phyloP scores from a whole-genome alignment of 1,140 invertebrate genomes.

The Tetragnatha versicolor region DNA sequence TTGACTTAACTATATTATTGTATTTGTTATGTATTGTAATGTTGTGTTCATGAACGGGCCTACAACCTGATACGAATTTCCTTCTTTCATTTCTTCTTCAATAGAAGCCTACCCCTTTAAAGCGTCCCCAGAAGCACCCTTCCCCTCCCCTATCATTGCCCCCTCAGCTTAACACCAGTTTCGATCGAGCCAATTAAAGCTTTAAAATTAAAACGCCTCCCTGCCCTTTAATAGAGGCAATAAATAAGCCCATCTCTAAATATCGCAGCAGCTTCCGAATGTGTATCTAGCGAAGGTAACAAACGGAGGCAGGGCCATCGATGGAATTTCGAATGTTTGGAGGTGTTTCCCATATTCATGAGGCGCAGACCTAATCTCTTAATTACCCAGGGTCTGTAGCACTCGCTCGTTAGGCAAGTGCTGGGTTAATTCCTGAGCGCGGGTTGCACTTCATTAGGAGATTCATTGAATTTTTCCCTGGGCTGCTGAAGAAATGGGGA shows the following conservation, averaged over 20 bases:
- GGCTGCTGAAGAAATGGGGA: slow-evolving; percentile 18
- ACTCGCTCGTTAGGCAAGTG: slow-evolving; percentile 16
- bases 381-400: slow-evolving; percentile 31
- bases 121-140: too few relatives aligned
- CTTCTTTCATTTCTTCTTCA: too few relatives aligned
- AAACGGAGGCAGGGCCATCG: slow-evolving; percentile 17
- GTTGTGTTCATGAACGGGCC: too few relatives aligned
- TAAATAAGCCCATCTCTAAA: slow-evolving; percentile 37
- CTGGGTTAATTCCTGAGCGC: neutral
- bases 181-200: slow-evolving; percentile 11
- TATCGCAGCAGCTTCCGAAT: slow-evolving; percentile 7
- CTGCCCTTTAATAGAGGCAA: slow-evolving; percentile 14
- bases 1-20: too few relatives aligned
- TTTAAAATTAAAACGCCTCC: neutral
- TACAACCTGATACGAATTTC: too few relatives aligned
- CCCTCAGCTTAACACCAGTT: neutral
- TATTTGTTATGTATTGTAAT: too few relatives aligned
- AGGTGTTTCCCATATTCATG: slow-evolving; percentile 45
- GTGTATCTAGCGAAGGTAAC: slow-evolving; percentile 29
- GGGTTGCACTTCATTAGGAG: slow-evolving; percentile 32
- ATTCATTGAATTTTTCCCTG: slow-evolving; percentile 26
- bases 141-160: too few relatives aligned
- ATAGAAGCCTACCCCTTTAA: too few relatives aligned
- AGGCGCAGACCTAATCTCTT: slow-evolving; percentile 36
- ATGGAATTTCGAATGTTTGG: slow-evolving; percentile 33